Conservation (phyloP, 2,113 vertebrate species). For the Malurus melanocephalus region DNA sequence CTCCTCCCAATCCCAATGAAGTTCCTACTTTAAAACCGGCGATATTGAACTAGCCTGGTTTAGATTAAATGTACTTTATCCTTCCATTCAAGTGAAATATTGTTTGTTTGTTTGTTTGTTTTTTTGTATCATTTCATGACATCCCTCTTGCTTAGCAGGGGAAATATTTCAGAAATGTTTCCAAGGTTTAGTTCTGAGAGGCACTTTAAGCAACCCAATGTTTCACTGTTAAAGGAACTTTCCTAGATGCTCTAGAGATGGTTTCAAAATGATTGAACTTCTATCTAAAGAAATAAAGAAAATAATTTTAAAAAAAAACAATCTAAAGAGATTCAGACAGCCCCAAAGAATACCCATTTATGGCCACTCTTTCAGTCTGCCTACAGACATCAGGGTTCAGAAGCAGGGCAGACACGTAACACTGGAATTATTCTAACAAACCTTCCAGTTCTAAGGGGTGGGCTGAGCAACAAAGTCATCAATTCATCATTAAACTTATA, state of each 20-base stretch:
- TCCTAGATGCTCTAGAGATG: neutral
- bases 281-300: conserved; percentile 1
- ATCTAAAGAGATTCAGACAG: neutral
- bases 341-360: neutral
- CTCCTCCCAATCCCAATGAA: neutral
- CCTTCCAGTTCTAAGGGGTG: neutral
- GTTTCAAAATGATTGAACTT: conserved; percentile 11
- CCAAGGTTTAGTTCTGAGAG: neutral
- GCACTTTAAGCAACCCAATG: neutral
- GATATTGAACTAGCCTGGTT: neutral
- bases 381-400: neutral
- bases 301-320: neutral
- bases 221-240: neutral
- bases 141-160: neutral
- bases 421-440: neutral
- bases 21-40: neutral
- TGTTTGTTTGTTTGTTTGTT: conserved; percentile 4
- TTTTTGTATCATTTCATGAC: neutral
- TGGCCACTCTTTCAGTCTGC: neutral
- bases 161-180: conserved; percentile 30
- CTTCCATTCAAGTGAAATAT: conserved; percentile 43
- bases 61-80: conserved; percentile 23
- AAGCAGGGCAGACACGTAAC: neutral
- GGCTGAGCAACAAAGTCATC: neutral
- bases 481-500: neutral